phyloP scores from a whole-genome alignment of 2,797 vertebrate species.

The Hybognathus amarus region DNA sequence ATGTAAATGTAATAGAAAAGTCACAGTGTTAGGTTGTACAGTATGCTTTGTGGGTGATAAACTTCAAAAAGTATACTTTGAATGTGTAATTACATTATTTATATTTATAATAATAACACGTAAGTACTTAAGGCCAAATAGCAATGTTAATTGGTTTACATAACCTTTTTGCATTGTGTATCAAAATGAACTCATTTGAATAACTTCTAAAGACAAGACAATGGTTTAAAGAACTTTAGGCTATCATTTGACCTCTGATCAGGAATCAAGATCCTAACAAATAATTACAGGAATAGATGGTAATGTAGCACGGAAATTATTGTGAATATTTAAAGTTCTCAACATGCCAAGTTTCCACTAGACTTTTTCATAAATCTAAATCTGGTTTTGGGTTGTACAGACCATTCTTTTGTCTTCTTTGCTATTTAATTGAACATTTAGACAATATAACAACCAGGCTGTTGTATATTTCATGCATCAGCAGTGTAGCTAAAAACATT shows the following conservation, averaged over 20 bases:
- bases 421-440: too few species aligned
- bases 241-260: not conserved
- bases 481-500: too few species aligned
- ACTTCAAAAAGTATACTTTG: not conserved
- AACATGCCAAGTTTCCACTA: conserved; percentile 20
- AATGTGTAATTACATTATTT: not conserved
- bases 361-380: too few species aligned
- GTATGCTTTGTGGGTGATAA: not conserved
- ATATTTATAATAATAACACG: not conserved
- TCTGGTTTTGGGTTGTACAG: too few species aligned
- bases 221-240: not conserved
- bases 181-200: conserved; percentile 12
- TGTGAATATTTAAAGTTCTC: not conserved
- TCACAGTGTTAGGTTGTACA: not conserved
- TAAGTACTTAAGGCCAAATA: not conserved
- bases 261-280: not conserved
- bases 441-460: too few species aligned
- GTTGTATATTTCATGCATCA: too few species aligned
- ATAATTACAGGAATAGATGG: not conserved
- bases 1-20: not conserved
- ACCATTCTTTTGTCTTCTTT: too few species aligned
- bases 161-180: conserved; percentile 27
- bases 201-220: not conserved
- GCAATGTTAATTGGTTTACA: conserved; percentile 13
- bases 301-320: not conserved